phyloP scores from a whole-genome alignment of 2,797 vertebrate genomes.

The Scyliorhinus canicula region DNA sequence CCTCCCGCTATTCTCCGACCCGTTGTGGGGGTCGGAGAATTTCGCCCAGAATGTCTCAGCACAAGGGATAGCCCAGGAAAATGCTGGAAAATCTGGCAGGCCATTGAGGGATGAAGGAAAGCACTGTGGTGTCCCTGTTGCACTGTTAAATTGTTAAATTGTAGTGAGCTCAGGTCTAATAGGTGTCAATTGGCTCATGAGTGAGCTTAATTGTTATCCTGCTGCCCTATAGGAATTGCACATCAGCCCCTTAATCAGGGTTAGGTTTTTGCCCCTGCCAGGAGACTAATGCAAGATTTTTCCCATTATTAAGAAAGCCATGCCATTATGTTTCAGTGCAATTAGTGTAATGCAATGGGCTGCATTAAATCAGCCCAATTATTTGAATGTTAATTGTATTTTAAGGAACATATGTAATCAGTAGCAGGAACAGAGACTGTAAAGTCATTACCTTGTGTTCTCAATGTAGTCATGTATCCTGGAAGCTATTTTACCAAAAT shows the following conservation, averaged over 20 bases:
- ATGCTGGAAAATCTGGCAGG: too few relatives aligned
- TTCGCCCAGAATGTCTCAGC: too few relatives aligned
- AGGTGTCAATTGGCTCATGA: neutral
- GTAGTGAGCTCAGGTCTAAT: neutral
- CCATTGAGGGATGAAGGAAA: neutral
- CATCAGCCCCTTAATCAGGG: neutral
- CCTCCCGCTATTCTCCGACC: too few relatives aligned
- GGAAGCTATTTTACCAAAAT: neutral
- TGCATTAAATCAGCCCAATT: neutral
- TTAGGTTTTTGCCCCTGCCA: neutral
- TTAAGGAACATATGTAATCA: neutral
- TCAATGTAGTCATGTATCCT: neutral
- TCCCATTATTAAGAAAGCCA: neutral
- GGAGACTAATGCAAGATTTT: neutral
- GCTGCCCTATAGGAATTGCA: neutral
- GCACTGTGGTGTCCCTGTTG: neutral
- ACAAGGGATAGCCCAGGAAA: neutral
- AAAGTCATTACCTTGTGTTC: neutral
- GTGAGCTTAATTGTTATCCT: neutral
- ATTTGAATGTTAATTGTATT: neutral
- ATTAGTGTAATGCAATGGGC: too few relatives aligned
- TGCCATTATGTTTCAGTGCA: neutral
- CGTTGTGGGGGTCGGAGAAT: too few relatives aligned
- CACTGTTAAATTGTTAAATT: neutral
- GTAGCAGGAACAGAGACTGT: neutral